phyloP scores from a whole-genome alignment of 2,888 invertebrate species.

The Pammene aurita region DNA sequence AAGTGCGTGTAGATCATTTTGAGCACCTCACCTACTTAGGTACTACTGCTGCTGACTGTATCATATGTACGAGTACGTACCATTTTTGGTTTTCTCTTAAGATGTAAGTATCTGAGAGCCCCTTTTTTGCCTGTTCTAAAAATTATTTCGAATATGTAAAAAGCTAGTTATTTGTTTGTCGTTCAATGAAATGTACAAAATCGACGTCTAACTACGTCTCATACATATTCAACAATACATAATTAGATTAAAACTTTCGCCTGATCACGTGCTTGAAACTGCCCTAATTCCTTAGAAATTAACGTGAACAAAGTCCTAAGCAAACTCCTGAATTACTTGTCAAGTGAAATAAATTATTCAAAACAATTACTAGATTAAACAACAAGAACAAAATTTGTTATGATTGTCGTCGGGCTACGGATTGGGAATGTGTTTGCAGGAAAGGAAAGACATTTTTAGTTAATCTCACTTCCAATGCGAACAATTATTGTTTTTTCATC shows the following conservation, averaged over 20 bases:
- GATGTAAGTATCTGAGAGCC: too few relatives aligned
- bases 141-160: neutral
- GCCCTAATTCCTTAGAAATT: slow-evolving; percentile 64
- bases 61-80: too few relatives aligned
- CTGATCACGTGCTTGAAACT: slow-evolving; percentile 62
- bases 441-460: neutral
- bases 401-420: slow-evolving; percentile 1
- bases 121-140: too few relatives aligned
- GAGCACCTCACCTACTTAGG: too few relatives aligned
- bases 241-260: slow-evolving; percentile 64
- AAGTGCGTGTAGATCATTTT: too few relatives aligned
- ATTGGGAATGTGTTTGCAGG: slow-evolving; percentile 8
- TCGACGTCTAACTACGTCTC: slow-evolving; percentile 45
- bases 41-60: too few relatives aligned
- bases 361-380: slow-evolving; percentile 68
- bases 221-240: slow-evolving; percentile 64
- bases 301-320: slow-evolving; percentile 62
- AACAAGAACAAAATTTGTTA: slow-evolving; percentile 51
- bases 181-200: slow-evolving; percentile 31
- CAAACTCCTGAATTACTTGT: slow-evolving; percentile 71
- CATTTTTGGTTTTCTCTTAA: too few relatives aligned
- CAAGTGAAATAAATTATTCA: slow-evolving; percentile 72
- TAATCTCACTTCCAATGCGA: neutral
- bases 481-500: too few relatives aligned
- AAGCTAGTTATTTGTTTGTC: slow-evolving; percentile 2